These are phyloP conservation scores for Hyperoplus immaculatus DNA, from an alignment of 2,797 vertebrate species.

Conservation along the genomic window DNA sequence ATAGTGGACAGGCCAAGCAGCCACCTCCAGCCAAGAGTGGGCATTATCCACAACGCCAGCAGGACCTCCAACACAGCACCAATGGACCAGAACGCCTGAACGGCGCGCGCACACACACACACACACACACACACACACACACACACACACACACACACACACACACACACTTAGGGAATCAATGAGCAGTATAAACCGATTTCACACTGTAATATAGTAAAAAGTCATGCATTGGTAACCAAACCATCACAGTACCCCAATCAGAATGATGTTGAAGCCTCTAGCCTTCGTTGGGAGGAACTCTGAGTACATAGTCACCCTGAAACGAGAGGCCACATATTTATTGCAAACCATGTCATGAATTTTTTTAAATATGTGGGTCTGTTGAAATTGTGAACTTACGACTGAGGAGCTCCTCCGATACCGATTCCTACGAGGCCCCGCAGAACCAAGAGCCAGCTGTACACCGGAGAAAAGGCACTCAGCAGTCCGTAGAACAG, in stretches of 20 bases:
- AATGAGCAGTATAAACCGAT: background rate
- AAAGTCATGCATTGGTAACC: background rate
- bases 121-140: background rate
- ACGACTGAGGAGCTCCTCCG: constrained; percentile 93
- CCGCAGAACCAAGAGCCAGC: constrained; percentile 91
- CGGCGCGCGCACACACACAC: constrained; percentile 21
- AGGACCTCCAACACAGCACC: constrained; percentile 92
- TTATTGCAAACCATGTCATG: background rate
- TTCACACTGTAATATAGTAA: background rate
- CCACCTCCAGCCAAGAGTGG: constrained; percentile 94
- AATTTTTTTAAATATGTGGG: background rate
- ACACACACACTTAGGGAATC: too few species aligned
- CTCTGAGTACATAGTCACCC: constrained; percentile 93
- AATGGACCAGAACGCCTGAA: constrained; percentile 91
- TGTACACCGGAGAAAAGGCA: constrained; percentile 88
- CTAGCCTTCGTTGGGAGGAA: constrained; percentile 93
- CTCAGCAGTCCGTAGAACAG: constrained; percentile 91
- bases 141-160: too few species aligned
- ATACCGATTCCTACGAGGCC: constrained; percentile 92
- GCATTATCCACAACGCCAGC: constrained; percentile 91
- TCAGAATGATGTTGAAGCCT: constrained; percentile 90
- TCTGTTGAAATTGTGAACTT: constrained; percentile 57
- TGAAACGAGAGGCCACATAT: constrained; percentile 55
- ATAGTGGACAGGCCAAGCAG: constrained; percentile 89
- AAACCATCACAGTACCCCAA: constrained; percentile 82